phyloP scores from a whole-genome alignment of 2,113 vertebrate species.

The Atherinomorus stipes region DNA sequence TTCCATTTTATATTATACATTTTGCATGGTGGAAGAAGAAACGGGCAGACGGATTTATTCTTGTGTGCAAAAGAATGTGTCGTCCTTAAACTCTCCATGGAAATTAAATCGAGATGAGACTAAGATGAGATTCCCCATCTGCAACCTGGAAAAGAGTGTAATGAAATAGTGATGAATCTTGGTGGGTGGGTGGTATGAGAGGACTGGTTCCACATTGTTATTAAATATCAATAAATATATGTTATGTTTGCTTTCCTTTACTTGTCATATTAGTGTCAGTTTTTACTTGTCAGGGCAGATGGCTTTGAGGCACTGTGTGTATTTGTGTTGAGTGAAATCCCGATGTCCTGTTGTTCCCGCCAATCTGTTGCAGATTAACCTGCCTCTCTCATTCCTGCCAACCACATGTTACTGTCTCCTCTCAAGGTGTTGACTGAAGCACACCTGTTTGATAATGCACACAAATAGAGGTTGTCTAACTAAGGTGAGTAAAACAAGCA shows the following conservation, averaged over 20 bases:
- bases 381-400: slow-evolving; percentile 18
- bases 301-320: slow-evolving; percentile 19
- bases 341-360: slow-evolving; percentile 28
- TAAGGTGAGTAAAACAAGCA: background rate
- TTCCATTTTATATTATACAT: slow-evolving; percentile 66
- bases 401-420: slow-evolving; percentile 33
- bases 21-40: slow-evolving; percentile 43
- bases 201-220: background rate
- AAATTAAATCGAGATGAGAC: slow-evolving; percentile 53
- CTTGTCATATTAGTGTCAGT: background rate
- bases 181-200: slow-evolving; percentile 1
- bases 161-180: slow-evolving; percentile 20
- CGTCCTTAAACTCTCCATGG: slow-evolving; percentile 42
- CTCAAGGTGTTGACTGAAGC: slow-evolving; percentile 4
- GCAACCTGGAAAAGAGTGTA: background rate
- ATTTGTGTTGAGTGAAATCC: slow-evolving; percentile 6
- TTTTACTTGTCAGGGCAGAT: background rate
- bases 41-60: slow-evolving; percentile 19
- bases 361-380: slow-evolving; percentile 68
- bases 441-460: slow-evolving; percentile 27
- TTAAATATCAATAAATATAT: background rate
- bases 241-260: slow-evolving; percentile 15
- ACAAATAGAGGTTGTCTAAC: background rate
- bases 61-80: slow-evolving; percentile 15
- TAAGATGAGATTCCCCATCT: slow-evolving; percentile 40